Evolutionary conservation across 2,888 invertebrate species (phyloP).

Genomic region (Andrena bicolor): DNA sequence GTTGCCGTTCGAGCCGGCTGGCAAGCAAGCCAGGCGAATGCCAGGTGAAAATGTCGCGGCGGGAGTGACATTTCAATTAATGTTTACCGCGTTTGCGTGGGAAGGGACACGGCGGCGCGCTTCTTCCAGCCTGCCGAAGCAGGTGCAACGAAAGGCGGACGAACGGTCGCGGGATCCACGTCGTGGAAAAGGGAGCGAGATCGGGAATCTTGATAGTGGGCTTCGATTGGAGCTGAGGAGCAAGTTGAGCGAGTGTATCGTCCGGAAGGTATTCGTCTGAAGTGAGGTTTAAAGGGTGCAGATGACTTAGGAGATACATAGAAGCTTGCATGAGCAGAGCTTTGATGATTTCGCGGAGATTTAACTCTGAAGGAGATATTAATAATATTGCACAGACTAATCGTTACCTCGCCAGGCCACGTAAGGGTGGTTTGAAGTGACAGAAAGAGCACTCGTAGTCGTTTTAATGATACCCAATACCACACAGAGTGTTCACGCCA

Average conservation of each 20-base stretch:
- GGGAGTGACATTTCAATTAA: slow-evolving; percentile 83
- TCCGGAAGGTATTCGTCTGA: neutral
- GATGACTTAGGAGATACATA: neutral
- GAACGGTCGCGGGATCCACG: slow-evolving; percentile 9
- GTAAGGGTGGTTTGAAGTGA: too few relatives aligned
- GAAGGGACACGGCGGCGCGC: slow-evolving; percentile 68
- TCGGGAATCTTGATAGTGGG: neutral
- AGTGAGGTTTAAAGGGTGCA: neutral
- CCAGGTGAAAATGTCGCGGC: slow-evolving; percentile 80
- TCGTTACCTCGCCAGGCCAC: too few relatives aligned
- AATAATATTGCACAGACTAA: too few relatives aligned
- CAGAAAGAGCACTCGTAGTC: too few relatives aligned
- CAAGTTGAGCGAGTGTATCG: too few relatives aligned
- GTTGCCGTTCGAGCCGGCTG: slow-evolving; percentile 17
- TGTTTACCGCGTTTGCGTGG: slow-evolving; percentile 79
- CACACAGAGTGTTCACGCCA: neutral
- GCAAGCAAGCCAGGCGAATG: slow-evolving; percentile 46
- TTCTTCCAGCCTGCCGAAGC: slow-evolving; percentile 36
- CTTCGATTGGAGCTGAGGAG: neutral
- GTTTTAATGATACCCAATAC: too few relatives aligned
- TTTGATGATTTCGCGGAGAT: neutral
- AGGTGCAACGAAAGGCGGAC: slow-evolving; percentile 55
- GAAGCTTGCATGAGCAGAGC: neutral
- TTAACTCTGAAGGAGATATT: too few relatives aligned
- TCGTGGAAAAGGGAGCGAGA: slow-evolving; percentile 4